phyloP scores from a whole-genome alignment of 2,888 invertebrate genomes.

The Pocota personata region DNA sequence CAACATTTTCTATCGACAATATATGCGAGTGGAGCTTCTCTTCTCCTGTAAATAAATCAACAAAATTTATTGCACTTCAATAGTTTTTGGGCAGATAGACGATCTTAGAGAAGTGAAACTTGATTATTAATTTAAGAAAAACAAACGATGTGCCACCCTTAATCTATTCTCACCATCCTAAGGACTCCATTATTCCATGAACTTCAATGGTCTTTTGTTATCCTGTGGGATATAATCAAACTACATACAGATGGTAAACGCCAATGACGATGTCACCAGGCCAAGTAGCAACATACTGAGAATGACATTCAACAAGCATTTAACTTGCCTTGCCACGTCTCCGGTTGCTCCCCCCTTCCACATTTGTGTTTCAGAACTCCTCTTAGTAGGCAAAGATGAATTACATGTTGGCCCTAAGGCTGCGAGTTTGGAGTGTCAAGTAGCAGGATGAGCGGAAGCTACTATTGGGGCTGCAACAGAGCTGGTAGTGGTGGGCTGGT shows the following conservation, averaged over 20 bases:
- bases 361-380: constrained; percentile 9
- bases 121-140: constrained; percentile 12
- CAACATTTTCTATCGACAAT: constrained; percentile 85
- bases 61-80: constrained; percentile 21
- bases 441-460: constrained; percentile 13
- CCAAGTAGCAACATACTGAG: not conserved
- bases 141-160: not conserved
- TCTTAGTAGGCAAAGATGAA: constrained; percentile 50
- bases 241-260: not conserved
- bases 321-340: constrained; percentile 7
- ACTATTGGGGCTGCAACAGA: not conserved
- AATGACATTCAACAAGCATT: constrained; percentile 11
- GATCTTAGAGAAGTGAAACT: not conserved
- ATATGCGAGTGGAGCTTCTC: constrained; percentile 85
- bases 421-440: constrained; percentile 45
- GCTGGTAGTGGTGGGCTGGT: not conserved
- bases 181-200: not conserved
- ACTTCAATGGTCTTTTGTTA: not conserved
- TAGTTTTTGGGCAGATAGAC: constrained; percentile 69
- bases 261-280: not conserved
- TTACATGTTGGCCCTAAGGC: constrained; percentile 54
- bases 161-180: not conserved
- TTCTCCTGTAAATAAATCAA: constrained; percentile 83
- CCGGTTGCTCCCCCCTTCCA: constrained; percentile 14
- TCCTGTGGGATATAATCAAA: not conserved